Evolutionary conservation across 2,113 vertebrate genomes (phyloP).

Genomic region (Cynopterus brachyotis): DNA sequence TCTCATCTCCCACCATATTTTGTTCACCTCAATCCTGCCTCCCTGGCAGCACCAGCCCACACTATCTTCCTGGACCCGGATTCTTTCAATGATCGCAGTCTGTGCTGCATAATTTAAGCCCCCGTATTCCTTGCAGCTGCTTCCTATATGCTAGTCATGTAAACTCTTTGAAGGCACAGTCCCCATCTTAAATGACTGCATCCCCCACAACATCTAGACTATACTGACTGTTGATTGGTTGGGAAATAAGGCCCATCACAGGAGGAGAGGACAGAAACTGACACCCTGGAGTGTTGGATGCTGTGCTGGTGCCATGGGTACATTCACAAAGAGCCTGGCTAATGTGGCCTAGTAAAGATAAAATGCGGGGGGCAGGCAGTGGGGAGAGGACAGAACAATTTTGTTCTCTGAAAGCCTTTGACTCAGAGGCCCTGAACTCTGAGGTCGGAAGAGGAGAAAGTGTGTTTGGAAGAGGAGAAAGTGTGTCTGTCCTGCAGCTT

Average conservation of each 20-base stretch:
- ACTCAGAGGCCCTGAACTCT: not conserved
- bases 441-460: not conserved
- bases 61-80: not conserved
- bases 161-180: not conserved
- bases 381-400: not conserved
- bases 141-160: not conserved
- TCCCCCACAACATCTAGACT: not conserved
- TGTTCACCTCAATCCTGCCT: not conserved
- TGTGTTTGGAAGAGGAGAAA: not conserved
- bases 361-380: not conserved
- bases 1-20: not conserved
- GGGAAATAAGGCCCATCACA: not conserved
- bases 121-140: not conserved
- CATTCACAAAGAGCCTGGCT: not conserved
- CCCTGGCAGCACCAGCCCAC: not conserved
- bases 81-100: conserved; percentile 12
- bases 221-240: not conserved
- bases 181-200: not conserved
- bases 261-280: not conserved
- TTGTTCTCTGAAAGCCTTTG: not conserved
- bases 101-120: not conserved
- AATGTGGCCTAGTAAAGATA: not conserved
- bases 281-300: not conserved
- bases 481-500: not conserved
- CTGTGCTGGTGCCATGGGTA: not conserved